Evolutionary conservation across 2,113 vertebrate species (phyloP), one percentile per base, ranked within the genome.

Genomic region (Sylvietta virens): DNA sequence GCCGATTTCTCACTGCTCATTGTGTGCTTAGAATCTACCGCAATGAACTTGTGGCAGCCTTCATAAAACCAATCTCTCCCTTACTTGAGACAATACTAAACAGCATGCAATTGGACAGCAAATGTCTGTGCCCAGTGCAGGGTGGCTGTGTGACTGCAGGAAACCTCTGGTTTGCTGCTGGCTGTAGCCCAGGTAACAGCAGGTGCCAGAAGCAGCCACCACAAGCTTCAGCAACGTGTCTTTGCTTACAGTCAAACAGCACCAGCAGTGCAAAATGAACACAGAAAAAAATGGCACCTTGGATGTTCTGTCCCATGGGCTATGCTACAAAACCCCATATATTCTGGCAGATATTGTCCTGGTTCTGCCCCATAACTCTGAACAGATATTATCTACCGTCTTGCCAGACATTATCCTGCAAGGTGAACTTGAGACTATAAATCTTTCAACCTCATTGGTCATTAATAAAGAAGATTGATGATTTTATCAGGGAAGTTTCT

Each of bases 11-110:
- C 40, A 37, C 48, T 95, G 76, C 35, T 76, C 50, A 72, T 39
- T 50, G n/a, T 62, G 15, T 61, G n/a, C 51, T 82, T 70, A 90
- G 81, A 96, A 22, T 35, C 60, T 51, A 84, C 20, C 31, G 58
- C n/a, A 50, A 76, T 83, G 60, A 84, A 94, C 83, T 35, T 88
- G 22, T 92, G 40, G 60, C 50, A 88, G 31, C 37, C 16, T n/a
- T 70, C 31, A 67, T 27, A 89, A 94, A 94, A 91, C 8, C 27
- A 88, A 92, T 35, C 4, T 61, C n/a, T 54, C 26, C 26, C 7
- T 60, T 84, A 78, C 23, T 28, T 51, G 23, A 71, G 57, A 67
- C 40, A 64, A 48, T 48, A 45, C 60, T 45, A 42, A 51, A 60
- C 33, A 76, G 23, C 9, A 81, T 7, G 9, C 37, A 54, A 79